These are phyloP conservation scores for Cryptotermes secundus DNA, from an alignment of 1,140 invertebrate genomes.

Conservation along the genomic window DNA sequence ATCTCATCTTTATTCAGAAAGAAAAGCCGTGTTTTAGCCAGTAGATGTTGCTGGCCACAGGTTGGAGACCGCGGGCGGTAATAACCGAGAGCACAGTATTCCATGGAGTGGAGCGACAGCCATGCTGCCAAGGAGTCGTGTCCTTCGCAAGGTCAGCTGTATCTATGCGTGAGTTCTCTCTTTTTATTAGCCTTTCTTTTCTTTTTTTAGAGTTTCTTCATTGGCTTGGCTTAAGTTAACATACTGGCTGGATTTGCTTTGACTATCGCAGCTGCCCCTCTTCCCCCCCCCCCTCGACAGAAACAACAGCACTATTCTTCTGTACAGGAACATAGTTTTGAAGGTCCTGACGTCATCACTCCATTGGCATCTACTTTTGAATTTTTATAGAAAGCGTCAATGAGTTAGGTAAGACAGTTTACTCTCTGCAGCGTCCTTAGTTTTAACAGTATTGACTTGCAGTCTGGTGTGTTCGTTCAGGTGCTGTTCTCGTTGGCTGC, in stretches of 20 bases:
- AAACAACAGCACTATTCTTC: neutral
- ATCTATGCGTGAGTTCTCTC: neutral
- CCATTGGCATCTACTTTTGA: neutral
- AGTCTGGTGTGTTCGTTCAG: neutral
- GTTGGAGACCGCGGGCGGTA: neutral
- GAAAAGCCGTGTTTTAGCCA: no score
- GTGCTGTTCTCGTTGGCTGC: neutral
- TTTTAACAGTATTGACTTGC: neutral
- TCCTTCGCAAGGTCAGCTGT: constrained; percentile 17
- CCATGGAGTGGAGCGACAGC: neutral
- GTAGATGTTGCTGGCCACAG: neutral
- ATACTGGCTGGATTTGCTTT: constrained; percentile 19
- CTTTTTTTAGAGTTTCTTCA: neutral
- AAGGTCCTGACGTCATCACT: neutral
- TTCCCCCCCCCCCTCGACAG: neutral
- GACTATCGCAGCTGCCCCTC: neutral
- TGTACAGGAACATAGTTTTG: neutral
- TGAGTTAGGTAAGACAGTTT: neutral
- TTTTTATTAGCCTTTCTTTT: neutral
- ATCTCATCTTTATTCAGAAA: no score
- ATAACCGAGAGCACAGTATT: constrained; percentile 11
- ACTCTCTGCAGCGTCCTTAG: neutral
- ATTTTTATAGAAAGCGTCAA: constrained; percentile 9
- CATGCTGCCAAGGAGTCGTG: neutral
- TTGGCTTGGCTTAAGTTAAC: constrained; percentile 16